These are phyloP conservation scores for Temnothorax rugatulus DNA, from an alignment of 2,888 invertebrate genomes.

Conservation along the genomic window DNA sequence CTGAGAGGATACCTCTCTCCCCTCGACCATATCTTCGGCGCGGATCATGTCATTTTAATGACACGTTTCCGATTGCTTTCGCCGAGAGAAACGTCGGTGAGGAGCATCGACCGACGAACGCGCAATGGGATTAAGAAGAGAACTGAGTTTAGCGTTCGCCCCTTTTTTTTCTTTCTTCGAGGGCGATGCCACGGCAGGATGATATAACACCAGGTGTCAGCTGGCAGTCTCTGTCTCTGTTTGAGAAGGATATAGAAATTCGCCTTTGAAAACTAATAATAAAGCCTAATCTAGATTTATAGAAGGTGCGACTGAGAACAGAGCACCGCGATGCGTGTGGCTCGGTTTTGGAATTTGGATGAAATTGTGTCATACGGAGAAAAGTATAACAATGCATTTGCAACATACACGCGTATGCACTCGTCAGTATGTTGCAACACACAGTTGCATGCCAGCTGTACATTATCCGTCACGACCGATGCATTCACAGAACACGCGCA, in stretches of 20 bases:
- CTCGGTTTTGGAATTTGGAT: not conserved
- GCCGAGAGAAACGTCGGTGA: slow-evolving; percentile 4
- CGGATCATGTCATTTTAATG: slow-evolving; percentile 49
- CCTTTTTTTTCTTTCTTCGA: not conserved
- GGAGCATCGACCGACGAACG: slow-evolving; percentile 21
- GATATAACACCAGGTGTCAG: slow-evolving; percentile 18
- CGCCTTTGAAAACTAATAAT: slow-evolving; percentile 39
- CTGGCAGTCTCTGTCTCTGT: not conserved
- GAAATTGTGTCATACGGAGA: not conserved
- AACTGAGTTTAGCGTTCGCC: slow-evolving; percentile 23
- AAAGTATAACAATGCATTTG: slow-evolving; percentile 21
- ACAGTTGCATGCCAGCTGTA: not conserved
- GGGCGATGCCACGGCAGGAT: not conserved
- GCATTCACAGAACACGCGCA: slow-evolving; percentile 9
- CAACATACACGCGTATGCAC: not conserved
- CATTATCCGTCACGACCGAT: slow-evolving; percentile 19
- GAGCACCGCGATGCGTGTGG: not conserved
- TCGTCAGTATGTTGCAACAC: not conserved
- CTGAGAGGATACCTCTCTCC: not conserved
- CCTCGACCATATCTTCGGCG: slow-evolving; percentile 28
- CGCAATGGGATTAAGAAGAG: slow-evolving; percentile 15
- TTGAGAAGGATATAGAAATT: slow-evolving; percentile 24
- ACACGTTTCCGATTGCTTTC: slow-evolving; percentile 54
- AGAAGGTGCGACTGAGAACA: not conserved
- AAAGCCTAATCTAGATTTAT: slow-evolving; percentile 44